Percentiles rank a stretch among this genome's conserved stretches.
phyloP scores from a whole-genome alignment of 2,888 invertebrate species.

The Tortricodes alternella region DNA sequence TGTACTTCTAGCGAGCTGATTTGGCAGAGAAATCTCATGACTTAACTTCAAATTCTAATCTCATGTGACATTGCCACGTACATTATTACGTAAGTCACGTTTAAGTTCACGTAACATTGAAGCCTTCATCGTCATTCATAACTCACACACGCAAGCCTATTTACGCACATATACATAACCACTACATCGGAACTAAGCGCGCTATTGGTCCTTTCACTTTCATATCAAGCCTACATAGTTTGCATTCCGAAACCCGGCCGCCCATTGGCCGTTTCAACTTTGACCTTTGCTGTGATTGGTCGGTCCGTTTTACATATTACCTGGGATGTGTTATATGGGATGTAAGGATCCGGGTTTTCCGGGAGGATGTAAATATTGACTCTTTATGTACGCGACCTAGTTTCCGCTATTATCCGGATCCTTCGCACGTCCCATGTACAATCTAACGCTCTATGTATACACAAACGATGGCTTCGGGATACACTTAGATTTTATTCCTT shows the following conservation, averaged over 20 bases:
- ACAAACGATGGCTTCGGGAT: background rate
- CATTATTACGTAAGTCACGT: conserved; percentile 2
- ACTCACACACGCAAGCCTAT: conserved; percentile 43
- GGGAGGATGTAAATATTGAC: conserved; percentile 17
- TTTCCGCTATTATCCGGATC: conserved; percentile 3
- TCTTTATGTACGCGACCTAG: conserved; percentile 21
- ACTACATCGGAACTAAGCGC: conserved; percentile 49
- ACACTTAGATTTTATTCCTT: no score
- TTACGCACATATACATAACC: conserved; percentile 52
- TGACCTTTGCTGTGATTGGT: conserved; percentile 74
- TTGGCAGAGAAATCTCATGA: background rate
- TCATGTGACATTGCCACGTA: background rate
- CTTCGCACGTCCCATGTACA: background rate
- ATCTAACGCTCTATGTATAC: background rate
- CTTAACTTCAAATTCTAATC: background rate
- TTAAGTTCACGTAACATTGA: conserved; percentile 9
- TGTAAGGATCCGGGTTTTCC: conserved; percentile 27
- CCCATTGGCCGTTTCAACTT: conserved; percentile 62
- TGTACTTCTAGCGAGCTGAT: background rate
- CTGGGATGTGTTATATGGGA: conserved; percentile 26
- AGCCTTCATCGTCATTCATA: conserved; percentile 52
- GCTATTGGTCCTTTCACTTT: conserved; percentile 78
- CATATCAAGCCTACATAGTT: conserved; percentile 76
- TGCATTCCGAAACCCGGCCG: conserved; percentile 58
- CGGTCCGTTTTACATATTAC: conserved; percentile 37